Conservation (phyloP, 1,140 invertebrate genomes). For the Coenobita brevimanus region DNA sequence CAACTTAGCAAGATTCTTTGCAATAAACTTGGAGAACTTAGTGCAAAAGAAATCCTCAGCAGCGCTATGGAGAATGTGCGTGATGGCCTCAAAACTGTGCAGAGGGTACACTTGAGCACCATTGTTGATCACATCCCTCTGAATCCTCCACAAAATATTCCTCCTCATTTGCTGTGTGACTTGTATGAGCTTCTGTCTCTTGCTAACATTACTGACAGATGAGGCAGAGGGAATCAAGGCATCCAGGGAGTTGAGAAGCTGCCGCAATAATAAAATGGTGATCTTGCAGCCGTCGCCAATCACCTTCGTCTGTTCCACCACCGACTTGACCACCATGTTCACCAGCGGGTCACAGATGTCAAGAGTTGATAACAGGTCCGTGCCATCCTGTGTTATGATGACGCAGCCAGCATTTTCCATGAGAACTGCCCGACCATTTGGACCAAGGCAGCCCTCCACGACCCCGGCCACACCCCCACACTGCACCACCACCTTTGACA, state of each 20-base stretch:
- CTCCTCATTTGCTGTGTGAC: constrained; percentile 24
- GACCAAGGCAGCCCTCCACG: constrained; percentile 39
- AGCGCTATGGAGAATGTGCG: constrained; percentile 19
- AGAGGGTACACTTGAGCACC: constrained; percentile 46
- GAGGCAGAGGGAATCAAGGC: not conserved
- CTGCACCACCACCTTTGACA: constrained; percentile 43
- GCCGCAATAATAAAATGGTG: constrained; percentile 28
- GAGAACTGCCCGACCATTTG: constrained; percentile 29
- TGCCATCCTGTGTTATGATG: constrained; percentile 55
- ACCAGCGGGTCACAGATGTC: constrained; percentile 43
- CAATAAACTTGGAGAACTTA: constrained; percentile 54
- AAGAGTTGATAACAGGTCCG: constrained; percentile 22
- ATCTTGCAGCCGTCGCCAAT: constrained; percentile 46
- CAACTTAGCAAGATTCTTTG: constrained; percentile 43
- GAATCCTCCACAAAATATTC: constrained; percentile 15
- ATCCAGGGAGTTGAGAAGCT: constrained; percentile 41
- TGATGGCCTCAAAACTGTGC: constrained; percentile 43
- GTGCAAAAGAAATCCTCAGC: constrained; percentile 43
- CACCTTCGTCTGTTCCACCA: constrained; percentile 34
- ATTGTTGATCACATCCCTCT: constrained; percentile 46
- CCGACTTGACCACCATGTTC: constrained; percentile 16
- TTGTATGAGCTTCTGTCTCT: constrained; percentile 46
- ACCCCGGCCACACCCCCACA: constrained; percentile 35
- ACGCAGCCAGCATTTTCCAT: constrained; percentile 47
- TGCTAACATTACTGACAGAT: not conserved